Conservation (phyloP, 2,888 invertebrate species). For the Erynnis tages region DNA sequence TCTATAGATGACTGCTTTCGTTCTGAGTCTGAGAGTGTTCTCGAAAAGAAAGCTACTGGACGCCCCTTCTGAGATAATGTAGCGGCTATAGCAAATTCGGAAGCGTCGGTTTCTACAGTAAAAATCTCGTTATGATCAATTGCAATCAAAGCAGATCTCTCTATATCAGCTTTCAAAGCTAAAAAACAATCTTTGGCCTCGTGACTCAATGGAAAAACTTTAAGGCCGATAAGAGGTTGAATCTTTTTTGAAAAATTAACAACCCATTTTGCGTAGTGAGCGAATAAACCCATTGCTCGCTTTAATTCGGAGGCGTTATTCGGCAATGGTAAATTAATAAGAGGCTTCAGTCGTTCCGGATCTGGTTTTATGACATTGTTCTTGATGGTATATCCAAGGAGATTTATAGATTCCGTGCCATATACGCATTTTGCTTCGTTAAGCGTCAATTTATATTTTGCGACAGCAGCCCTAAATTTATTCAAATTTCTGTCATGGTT, state of each 20-base stretch:
- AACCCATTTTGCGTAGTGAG: not conserved
- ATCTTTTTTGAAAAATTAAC: not conserved
- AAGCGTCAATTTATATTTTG: not conserved
- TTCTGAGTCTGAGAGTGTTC: not conserved
- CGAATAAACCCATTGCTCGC: not conserved
- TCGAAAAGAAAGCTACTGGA: constrained; percentile 1
- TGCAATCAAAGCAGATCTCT: not conserved
- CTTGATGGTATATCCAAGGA: not conserved
- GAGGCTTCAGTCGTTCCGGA: not conserved
- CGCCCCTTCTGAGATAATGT: not conserved
- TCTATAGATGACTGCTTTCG: not conserved
- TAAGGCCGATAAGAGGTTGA: not conserved
- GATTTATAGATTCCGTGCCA: not conserved
- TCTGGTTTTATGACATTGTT: constrained; percentile 1
- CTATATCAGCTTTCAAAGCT: not conserved
- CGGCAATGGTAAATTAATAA: not conserved
- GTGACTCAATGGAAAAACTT: not conserved
- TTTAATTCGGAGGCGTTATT: not conserved
- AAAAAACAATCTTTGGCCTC: not conserved
- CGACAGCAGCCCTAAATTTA: not conserved
- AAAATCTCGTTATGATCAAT: not conserved
- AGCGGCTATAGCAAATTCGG: not conserved
- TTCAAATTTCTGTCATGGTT: not conserved
- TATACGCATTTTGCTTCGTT: not conserved
- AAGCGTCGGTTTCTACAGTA: not conserved